These are phyloP conservation scores for Neopipo cinnamomea DNA, from an alignment of 2,113 vertebrate species.

Conservation along the genomic window DNA sequence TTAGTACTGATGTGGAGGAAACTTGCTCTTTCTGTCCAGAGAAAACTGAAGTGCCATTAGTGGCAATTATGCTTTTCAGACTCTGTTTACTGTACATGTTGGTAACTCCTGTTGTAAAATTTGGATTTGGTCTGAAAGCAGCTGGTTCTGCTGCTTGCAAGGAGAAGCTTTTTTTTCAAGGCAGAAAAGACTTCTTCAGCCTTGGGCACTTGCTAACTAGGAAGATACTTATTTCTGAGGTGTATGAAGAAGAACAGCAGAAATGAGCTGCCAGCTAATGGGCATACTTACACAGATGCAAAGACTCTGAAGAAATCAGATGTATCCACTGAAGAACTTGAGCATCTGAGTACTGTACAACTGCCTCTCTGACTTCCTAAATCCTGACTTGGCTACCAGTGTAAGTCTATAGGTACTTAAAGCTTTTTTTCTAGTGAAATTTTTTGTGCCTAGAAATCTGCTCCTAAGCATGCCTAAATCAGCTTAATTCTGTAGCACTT, in stretches of 20 bases:
- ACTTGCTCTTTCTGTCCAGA: not conserved
- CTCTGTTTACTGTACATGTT: not conserved
- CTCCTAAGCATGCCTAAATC: not conserved
- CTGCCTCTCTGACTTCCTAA: not conserved
- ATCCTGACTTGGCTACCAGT: not conserved
- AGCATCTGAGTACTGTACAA: not conserved
- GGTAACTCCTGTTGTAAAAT: not conserved
- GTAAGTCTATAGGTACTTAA: slow-evolving; percentile 2
- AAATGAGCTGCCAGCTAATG: not conserved
- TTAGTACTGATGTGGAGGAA: not conserved
- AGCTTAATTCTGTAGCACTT: not conserved
- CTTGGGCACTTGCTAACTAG: not conserved
- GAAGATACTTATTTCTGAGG: not conserved
- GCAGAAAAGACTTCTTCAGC: not conserved
- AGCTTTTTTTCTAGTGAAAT: not conserved
- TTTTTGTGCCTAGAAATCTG: slow-evolving; percentile 6
- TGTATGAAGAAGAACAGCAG: not conserved
- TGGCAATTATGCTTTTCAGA: not conserved
- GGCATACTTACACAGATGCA: not conserved
- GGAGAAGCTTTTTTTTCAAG: not conserved
- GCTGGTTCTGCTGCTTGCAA: not conserved
- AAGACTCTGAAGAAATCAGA: not conserved
- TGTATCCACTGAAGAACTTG: not conserved
- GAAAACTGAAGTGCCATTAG: not conserved
- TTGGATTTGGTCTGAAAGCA: not conserved